These are phyloP conservation scores for Tetheella fluctuosa DNA, from an alignment of 2,888 invertebrate genomes.

Conservation along the genomic window DNA sequence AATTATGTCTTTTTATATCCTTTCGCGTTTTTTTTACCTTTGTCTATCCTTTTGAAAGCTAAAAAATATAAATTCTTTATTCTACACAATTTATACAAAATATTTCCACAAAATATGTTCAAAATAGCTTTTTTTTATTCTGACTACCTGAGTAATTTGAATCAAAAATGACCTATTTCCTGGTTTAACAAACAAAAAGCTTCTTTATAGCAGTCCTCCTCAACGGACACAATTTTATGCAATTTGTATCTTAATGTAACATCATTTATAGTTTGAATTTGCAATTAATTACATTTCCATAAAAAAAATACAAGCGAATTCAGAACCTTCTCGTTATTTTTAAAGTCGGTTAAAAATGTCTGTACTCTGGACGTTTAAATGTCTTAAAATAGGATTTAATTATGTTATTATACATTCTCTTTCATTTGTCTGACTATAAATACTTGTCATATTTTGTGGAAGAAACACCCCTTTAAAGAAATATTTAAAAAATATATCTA, in stretches of 20 bases:
- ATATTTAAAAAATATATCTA: conserved; percentile 28
- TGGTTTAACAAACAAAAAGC: no score
- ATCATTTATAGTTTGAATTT: no score
- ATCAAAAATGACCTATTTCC: not conserved
- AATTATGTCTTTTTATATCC: conserved; percentile 18
- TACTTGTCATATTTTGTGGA: conserved; percentile 3
- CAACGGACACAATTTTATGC: no score
- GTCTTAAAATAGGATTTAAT: not conserved
- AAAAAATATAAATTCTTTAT: conserved; percentile 55
- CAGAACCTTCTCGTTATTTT: no score
- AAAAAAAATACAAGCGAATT: no score
- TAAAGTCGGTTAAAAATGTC: no score
- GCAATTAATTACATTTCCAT: no score
- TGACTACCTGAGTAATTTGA: not conserved
- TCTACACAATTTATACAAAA: conserved; percentile 20
- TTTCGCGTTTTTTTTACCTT: conserved; percentile 63
- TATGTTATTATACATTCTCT: not conserved
- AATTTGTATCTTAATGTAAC: no score
- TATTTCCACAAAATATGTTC: not conserved
- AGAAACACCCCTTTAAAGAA: not conserved
- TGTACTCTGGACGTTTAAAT: no score
- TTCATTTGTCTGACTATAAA: not conserved
- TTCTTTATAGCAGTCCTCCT: no score
- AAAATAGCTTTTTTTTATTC: not conserved
- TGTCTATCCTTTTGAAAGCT: conserved; percentile 82